Evolutionary conservation across 2,113 vertebrate genomes (phyloP).

Genomic region (Sebastes schlegelii): DNA sequence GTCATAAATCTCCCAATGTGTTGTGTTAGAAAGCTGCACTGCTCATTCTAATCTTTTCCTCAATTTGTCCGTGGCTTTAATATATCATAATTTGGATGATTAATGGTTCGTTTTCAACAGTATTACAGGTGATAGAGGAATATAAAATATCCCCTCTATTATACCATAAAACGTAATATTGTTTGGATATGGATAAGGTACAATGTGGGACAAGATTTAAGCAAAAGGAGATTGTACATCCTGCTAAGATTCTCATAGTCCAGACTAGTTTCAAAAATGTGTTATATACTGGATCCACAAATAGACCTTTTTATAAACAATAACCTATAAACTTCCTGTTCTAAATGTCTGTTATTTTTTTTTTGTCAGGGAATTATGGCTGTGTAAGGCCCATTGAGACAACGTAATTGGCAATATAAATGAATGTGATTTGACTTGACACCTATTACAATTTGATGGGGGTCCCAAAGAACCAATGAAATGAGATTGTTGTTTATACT

Average conservation of each 20-base stretch:
- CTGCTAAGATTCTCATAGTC: neutral
- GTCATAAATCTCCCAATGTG: conserved; percentile 61
- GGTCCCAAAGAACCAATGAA: neutral
- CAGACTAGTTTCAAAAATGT: neutral
- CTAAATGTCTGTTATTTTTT: neutral
- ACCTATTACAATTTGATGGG: neutral
- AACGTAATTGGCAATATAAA: neutral
- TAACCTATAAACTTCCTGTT: neutral
- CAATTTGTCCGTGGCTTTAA: conserved; percentile 47
- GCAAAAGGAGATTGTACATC: neutral
- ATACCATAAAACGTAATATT: conserved; percentile 3
- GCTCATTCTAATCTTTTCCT: conserved; percentile 53
- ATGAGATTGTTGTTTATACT: neutral
- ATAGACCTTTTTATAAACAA: neutral
- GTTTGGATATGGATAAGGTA: neutral
- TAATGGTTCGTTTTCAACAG: conserved; percentile 33
- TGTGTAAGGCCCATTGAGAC: neutral
- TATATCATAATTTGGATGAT: conserved; percentile 58
- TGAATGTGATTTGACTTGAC: neutral
- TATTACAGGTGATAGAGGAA: conserved; percentile 19
- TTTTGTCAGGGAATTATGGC: neutral
- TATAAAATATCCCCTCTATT: conserved; percentile 36
- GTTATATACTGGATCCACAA: neutral
- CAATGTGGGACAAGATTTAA: conserved; percentile 1
- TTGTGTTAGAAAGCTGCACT: conserved; percentile 45